These are phyloP conservation scores for Lottia scabra DNA, from an alignment of 2,888 invertebrate genomes.

Conservation along the genomic window DNA sequence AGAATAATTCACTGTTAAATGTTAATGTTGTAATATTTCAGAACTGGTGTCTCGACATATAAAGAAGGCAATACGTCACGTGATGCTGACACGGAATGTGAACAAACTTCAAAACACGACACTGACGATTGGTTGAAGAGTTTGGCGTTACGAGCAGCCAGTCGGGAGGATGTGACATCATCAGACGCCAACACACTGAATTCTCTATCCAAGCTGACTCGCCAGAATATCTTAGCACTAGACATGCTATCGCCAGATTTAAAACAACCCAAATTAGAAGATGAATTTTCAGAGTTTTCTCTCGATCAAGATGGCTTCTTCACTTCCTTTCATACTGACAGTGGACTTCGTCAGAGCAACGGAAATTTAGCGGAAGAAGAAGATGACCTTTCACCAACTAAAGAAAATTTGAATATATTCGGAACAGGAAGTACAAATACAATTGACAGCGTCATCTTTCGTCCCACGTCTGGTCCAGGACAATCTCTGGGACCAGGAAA, in stretches of 20 bases:
- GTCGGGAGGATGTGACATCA: slow-evolving; percentile 45
- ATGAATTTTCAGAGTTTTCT: slow-evolving; percentile 82
- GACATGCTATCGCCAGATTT: slow-evolving; percentile 49
- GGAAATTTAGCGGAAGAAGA: slow-evolving; percentile 44
- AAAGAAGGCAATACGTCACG: slow-evolving; percentile 52
- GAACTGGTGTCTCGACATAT: slow-evolving; percentile 55
- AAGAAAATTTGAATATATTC: slow-evolving; percentile 47
- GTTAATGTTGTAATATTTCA: no score
- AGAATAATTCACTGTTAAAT: no score
- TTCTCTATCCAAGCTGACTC: slow-evolving; percentile 49
- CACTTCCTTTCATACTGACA: slow-evolving; percentile 97
- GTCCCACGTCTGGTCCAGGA: slow-evolving; percentile 40
- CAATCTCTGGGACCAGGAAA: slow-evolving; percentile 28
- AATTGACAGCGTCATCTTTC: slow-evolving; percentile 51
- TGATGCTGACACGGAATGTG: slow-evolving; percentile 40
- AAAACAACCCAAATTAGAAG: slow-evolving; percentile 33
- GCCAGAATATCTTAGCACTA: slow-evolving; percentile 54
- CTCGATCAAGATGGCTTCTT: slow-evolving; percentile 98
- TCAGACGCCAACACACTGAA: slow-evolving; percentile 45
- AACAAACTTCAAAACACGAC: slow-evolving; percentile 46
- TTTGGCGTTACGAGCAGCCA: slow-evolving; percentile 52
- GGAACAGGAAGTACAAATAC: slow-evolving; percentile 41
- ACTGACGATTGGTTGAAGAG: slow-evolving; percentile 59
- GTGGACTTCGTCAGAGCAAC: slow-evolving; percentile 76
- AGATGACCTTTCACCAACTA: slow-evolving; percentile 41